phyloP scores from a whole-genome alignment of 2,113 vertebrate species.

The Pandion haliaetus region DNA sequence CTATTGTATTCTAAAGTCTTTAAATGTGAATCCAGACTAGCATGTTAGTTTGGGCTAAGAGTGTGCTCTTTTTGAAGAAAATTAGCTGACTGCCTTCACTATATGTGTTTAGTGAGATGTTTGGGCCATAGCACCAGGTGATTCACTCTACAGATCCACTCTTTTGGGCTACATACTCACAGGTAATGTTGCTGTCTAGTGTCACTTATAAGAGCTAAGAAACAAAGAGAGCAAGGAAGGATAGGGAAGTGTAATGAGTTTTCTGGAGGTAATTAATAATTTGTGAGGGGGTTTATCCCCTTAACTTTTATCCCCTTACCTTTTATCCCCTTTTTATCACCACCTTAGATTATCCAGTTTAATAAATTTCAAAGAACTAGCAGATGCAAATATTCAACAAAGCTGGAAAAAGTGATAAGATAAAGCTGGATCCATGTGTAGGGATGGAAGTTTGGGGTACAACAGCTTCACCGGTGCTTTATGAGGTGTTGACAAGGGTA shows the following conservation, averaged over 20 bases:
- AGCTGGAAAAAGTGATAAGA: background rate
- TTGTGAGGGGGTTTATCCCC: too few relatives aligned
- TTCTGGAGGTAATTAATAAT: background rate
- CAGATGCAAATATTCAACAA: background rate
- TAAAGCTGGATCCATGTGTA: background rate
- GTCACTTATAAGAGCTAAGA: background rate
- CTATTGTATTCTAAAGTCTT: background rate
- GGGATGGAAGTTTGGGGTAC: background rate
- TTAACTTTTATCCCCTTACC: too few relatives aligned
- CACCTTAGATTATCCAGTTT: background rate
- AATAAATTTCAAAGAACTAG: background rate
- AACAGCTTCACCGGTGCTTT: background rate
- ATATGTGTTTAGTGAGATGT: background rate
- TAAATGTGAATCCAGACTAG: background rate
- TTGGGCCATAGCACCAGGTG: background rate
- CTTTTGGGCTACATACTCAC: background rate
- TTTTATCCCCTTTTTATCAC: too few relatives aligned
- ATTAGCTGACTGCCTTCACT: background rate
- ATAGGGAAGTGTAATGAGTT: background rate
- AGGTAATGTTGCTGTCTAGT: background rate
- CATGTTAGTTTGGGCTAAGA: background rate
- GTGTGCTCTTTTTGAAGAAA: background rate
- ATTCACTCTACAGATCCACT: background rate
- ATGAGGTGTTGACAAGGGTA: background rate
- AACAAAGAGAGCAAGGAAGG: background rate